A percentile compares a stretch with the other conserved stretches of the same genome.
phyloP scores from a whole-genome alignment of 2,888 invertebrate species.

The Papilio demoleus region DNA sequence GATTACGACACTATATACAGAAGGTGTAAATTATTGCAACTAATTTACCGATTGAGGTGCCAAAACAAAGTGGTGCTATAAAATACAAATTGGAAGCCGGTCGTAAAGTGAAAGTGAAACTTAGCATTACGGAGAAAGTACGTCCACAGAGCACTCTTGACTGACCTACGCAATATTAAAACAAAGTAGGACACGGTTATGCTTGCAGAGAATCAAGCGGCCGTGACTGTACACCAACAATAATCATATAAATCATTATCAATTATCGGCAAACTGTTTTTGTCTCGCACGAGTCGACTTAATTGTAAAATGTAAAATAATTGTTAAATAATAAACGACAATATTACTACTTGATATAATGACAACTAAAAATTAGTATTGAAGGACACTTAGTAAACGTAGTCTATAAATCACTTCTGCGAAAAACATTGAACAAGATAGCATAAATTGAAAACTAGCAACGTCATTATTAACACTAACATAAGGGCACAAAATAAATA shows the following conservation, averaged over 20 bases:
- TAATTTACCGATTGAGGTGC: neutral
- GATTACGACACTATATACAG: too few species aligned
- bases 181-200: conserved; percentile 66
- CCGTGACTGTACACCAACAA: conserved; percentile 35
- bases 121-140: conserved; percentile 66
- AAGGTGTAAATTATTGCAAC: neutral
- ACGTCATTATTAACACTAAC: too few species aligned
- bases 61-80: neutral
- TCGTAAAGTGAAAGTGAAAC: conserved; percentile 70
- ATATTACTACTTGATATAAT: too few species aligned
- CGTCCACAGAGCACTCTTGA: conserved; percentile 55
- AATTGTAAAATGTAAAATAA: too few species aligned
- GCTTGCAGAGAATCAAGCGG: conserved; percentile 43
- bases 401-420: too few species aligned
- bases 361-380: too few species aligned
- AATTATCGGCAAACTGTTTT: neutral
- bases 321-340: too few species aligned
- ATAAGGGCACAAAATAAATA: too few species aligned
- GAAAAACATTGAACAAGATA: too few species aligned
- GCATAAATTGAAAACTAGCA: too few species aligned
- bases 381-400: too few species aligned
- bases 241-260: neutral
- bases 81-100: conserved; percentile 40
- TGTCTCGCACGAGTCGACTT: neutral
- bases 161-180: conserved; percentile 77